These are phyloP conservation scores for Phycodurus eques DNA, from an alignment of 2,113 vertebrate genomes.

Conservation along the genomic window DNA sequence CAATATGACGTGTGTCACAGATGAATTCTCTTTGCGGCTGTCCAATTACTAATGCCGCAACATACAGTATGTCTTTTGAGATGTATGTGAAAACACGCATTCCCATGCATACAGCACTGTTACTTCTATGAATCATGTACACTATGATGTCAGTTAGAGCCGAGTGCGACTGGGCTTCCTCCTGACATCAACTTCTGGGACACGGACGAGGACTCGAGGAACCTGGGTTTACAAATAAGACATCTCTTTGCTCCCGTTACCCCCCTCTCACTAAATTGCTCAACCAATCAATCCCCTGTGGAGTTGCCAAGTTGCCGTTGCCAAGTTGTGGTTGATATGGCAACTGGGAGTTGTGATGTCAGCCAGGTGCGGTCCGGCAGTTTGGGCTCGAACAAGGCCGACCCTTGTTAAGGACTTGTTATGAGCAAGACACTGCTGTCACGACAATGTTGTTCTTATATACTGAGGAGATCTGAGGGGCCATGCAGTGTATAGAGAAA, in stretches of 20 bases:
- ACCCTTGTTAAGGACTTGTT: slow-evolving; percentile 44
- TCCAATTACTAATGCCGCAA: background rate
- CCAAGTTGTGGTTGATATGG: slow-evolving; percentile 55
- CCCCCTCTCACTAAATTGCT: slow-evolving; percentile 50
- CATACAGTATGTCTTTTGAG: background rate
- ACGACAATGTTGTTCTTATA: slow-evolving; percentile 34
- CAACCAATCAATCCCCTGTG: slow-evolving; percentile 61
- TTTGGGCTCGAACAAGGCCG: slow-evolving; percentile 44
- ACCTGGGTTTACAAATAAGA: background rate
- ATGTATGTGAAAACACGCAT: background rate
- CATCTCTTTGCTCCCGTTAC: background rate
- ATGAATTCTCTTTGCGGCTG: background rate
- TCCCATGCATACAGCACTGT: background rate
- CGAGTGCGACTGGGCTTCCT: background rate
- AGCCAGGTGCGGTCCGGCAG: slow-evolving; percentile 53
- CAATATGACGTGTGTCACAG: background rate
- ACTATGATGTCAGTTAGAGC: background rate
- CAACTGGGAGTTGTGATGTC: slow-evolving; percentile 56
- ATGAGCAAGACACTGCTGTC: slow-evolving; percentile 50
- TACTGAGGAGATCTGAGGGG: slow-evolving; percentile 32
- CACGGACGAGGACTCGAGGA: background rate
- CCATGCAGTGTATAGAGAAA: slow-evolving; percentile 22
- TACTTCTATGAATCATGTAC: background rate
- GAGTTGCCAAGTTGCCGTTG: slow-evolving; percentile 43
- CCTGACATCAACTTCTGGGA: background rate